Percentiles rank a stretch among this genome's conserved stretches.
Conservation (phyloP, 2,797 vertebrate species). For the Sebastes kiyomatsui region DNA sequence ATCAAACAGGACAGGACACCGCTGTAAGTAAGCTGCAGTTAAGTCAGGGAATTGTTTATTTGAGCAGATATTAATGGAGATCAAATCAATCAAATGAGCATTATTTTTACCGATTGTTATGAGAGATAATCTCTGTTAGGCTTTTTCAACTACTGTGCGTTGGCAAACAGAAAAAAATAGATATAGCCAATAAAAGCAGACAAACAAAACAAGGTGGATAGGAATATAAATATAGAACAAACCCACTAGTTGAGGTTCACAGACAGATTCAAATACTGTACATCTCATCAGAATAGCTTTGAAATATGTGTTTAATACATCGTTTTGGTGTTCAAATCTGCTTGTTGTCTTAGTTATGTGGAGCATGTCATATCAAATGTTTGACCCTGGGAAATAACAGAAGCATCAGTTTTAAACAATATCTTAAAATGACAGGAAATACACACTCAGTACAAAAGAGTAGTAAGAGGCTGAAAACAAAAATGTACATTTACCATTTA, state of each 20-base stretch:
- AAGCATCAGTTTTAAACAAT: not conserved
- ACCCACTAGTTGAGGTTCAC: not conserved
- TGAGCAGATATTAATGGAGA: not conserved
- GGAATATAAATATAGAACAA: not conserved
- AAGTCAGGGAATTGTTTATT: conserved; percentile 28
- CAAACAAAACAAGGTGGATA: not conserved
- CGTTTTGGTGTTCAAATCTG: not conserved
- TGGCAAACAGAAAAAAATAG: not conserved
- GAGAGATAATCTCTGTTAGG: not conserved
- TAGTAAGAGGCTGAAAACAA: not conserved
- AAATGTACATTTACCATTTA: conserved; percentile 44
- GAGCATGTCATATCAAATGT: not conserved
- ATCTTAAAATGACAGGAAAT: not conserved
- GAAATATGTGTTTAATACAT: not conserved
- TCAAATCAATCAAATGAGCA: not conserved
- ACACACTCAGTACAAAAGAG: conserved; percentile 27
- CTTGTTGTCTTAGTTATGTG: not conserved
- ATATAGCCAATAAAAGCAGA: not conserved
- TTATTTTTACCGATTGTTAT: not conserved
- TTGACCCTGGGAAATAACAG: not conserved
- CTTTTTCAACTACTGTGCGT: not conserved
- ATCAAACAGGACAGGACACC: not conserved
- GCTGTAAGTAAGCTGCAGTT: not conserved
- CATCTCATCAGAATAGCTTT: not conserved
- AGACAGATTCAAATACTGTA: not conserved